Evolutionary conservation across 2,888 invertebrate genomes (phyloP), one percentile per base, ranked within the genome.

Genomic region (Scaptomyza tumidula): DNA sequence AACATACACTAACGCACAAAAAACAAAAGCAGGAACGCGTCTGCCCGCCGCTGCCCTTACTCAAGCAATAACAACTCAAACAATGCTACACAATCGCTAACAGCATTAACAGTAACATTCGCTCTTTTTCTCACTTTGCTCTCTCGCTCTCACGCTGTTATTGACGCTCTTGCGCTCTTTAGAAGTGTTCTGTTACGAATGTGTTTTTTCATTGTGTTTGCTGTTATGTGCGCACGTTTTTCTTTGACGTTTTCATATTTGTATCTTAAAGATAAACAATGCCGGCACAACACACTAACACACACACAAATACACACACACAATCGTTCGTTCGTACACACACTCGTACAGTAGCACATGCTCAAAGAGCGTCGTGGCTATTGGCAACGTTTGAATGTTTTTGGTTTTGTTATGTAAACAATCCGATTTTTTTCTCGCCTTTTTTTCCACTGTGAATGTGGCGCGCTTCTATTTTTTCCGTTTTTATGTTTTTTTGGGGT

Each of bases 211-310:
- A 0, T 24, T 24, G 24, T 24, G 24, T 24, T 24, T 67, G 43
- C 64, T 71, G 70, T 71, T 56, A 74, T 60, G 71, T 85, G 83
- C 86, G 88, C 83, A 83, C 83, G 83, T 83, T 83, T 86, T 83
- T 80, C 86, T 69, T 76, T 67, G 65, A 60, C 67, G 71, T 24
- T 75, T 78, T 59, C 39, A 37, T 60, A 60, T 78, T 76, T 85
- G 86, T 86, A 78, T 88, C 84, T 83, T 88, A 57, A 86, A 86
- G 88, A 85, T 85, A 85, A 85, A 85, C 85, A 85, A 88, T 84
- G 87, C 85, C 85, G 88, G 85, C 85, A 85, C 70, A 88, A 86
- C 86, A 80, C 60, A 61, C 62, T n/a, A 54, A 52, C 46, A 67
- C 57, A 50, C 24, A 29, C 45, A 50, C 55, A 33, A 44, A 29